Conservation (phyloP, 2,113 vertebrate genomes). For the Rynchops niger region DNA sequence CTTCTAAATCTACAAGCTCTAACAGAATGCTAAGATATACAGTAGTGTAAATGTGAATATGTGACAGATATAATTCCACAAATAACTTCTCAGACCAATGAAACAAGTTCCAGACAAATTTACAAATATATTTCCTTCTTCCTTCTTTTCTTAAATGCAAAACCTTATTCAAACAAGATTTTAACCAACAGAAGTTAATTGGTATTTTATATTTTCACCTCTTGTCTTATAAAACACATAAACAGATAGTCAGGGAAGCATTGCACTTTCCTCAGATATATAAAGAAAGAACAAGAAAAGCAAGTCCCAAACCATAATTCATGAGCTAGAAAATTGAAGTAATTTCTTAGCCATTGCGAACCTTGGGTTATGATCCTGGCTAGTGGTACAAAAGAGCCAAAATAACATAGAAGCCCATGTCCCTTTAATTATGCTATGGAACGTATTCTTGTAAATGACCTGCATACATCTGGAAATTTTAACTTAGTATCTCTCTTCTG, state of each 20-base stretch:
- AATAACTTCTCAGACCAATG: not conserved
- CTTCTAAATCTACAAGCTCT: not conserved
- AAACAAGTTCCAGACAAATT: not conserved
- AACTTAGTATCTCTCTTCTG: not conserved
- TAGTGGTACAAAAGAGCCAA: not conserved
- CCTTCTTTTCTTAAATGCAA: not conserved
- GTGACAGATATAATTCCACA: not conserved
- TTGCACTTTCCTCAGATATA: not conserved
- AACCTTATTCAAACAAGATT: not conserved
- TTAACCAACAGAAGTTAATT: not conserved
- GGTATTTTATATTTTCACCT: not conserved
- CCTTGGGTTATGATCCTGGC: not conserved
- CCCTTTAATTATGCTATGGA: not conserved
- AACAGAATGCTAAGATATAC: not conserved
- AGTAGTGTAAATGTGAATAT: not conserved
- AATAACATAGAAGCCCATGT: not conserved
- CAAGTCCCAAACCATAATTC: not conserved
- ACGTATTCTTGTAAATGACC: not conserved
- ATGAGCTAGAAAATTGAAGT: not conserved
- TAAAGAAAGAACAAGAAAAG: not conserved
- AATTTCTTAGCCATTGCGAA: not conserved
- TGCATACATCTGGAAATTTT: not conserved
- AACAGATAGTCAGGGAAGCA: not conserved
- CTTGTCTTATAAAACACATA: not conserved
- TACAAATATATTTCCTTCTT: not conserved